Evolutionary conservation across 2,113 vertebrate species (phyloP).

Genomic region (Tragulus kanchil): DNA sequence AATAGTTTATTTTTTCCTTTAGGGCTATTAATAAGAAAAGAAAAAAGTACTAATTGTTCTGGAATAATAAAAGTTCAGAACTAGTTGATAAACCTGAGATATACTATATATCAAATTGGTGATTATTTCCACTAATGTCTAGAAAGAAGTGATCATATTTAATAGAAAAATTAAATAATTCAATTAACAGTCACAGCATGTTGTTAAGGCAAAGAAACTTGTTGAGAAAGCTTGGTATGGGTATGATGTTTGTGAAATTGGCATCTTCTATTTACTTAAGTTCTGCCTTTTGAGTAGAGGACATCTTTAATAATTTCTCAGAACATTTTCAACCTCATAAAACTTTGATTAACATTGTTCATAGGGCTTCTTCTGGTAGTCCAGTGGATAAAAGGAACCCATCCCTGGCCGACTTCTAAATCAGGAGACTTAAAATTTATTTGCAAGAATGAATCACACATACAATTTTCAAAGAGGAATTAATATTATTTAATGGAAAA

Average conservation of each 20-base stretch:
- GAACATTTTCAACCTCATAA: constrained; percentile 69
- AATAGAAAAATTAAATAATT: constrained; percentile 65
- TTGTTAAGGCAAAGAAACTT: constrained; percentile 26
- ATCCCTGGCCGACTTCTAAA: too few relatives aligned
- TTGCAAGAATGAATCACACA: constrained; percentile 3
- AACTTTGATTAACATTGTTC: constrained; percentile 61
- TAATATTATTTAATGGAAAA: constrained; percentile 42
- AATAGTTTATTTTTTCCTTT: constrained; percentile 33
- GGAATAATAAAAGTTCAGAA: constrained; percentile 12
- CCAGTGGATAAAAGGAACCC: too few relatives aligned
- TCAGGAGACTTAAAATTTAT: neutral
- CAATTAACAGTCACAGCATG: constrained; percentile 53
- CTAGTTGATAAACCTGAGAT: neutral
- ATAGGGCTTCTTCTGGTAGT: too few relatives aligned
- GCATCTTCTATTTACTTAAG: constrained; percentile 64
- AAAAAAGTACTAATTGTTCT: neutral
- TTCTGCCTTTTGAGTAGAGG: constrained; percentile 21
- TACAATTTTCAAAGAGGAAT: constrained; percentile 51
- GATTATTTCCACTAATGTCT: constrained; percentile 28
- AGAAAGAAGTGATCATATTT: constrained; percentile 44
- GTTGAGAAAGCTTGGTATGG: constrained; percentile 35
- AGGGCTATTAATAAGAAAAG: constrained; percentile 32
- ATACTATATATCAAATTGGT: neutral
- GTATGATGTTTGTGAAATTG: constrained; percentile 59
- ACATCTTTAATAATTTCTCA: constrained; percentile 70